phyloP scores from a whole-genome alignment of 2,888 invertebrate genomes.

The Drosophila paranaensis region DNA sequence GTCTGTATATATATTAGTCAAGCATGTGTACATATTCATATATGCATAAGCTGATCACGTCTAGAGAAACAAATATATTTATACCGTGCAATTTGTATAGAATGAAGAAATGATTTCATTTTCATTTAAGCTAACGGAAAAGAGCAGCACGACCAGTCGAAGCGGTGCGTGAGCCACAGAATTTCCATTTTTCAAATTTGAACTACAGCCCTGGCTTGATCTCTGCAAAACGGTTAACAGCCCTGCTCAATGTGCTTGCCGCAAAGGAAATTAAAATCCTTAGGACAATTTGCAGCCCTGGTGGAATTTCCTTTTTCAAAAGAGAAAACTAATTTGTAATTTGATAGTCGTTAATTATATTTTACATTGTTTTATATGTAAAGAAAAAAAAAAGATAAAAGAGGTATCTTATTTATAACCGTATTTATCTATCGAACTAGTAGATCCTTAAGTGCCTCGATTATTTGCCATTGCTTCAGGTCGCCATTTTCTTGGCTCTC shows the following conservation, averaged over 20 bases:
- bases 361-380: constrained; percentile 1
- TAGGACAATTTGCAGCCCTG: not conserved
- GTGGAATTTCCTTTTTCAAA: not conserved
- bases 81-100: constrained; percentile 7
- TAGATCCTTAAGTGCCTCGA: not conserved
- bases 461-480: constrained; percentile 10
- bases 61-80: constrained; percentile 14
- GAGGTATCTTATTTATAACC: too few species aligned
- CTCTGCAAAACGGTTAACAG: not conserved
- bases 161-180: not conserved
- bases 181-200: not conserved
- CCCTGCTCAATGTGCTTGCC: too few species aligned
- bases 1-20: constrained; percentile 8
- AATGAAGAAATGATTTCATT: not conserved
- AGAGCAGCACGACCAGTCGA: not conserved
- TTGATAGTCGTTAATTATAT: constrained; percentile 6
- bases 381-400: constrained; percentile 12
- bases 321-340: constrained; percentile 2
- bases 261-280: not conserved
- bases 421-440: constrained; percentile 15
- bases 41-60: not conserved
- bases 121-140: not conserved
- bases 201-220: not conserved
- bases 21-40: constrained; percentile 4
- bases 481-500: constrained; percentile 39